Evolutionary conservation across 2,888 invertebrate genomes (phyloP), one percentile per base, ranked within the genome.

Genomic region (Microctonus brassicae): DNA sequence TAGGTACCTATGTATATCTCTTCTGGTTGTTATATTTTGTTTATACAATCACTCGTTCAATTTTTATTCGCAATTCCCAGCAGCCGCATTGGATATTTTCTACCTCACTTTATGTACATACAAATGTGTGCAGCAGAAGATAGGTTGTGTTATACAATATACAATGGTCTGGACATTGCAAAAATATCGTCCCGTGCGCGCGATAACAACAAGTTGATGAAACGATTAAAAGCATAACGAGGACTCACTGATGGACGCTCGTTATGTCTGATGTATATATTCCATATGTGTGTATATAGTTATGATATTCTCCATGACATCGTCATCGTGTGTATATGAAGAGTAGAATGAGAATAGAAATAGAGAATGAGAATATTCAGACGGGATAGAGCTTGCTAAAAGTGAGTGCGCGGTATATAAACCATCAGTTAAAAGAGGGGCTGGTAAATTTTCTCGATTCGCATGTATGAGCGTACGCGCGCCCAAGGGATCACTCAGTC

Each of bases 181-280:
- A 78, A 80, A 82, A 83, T 82, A 79, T 80, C 76, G 74, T 73
- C 75, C 77, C 81, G 66, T 55, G 66, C 57, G 60, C 53, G 76
- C 76, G 77, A 76, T 82, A 83, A 84, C 84, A 85, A 85, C 84
- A 83, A 85, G 80, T 84, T 85, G 85, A 86, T 86, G 85, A 82
- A 86, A 83, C 84, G 81, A 85, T 85, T 86, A 83, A 85, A 85
- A 85, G 77, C 82, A 74, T 84, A 84, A 85, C 84, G 84, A 85
- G 84, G 78, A 76, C 71, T 73, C 74, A 75, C 72, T 65, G 74
- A 74, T 79, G 72, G 72, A 69, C 60, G 62, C 75, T 77, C 76
- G 75, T 77, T 73, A 72, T 63, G 39, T 22, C 57, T 53, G 55
- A n/a, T 63, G 53, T 65, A 57, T 42, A 34, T 53, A 60, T 53